Percentiles rank a stretch among this genome's conserved stretches.
Conservation (phyloP, 2,113 vertebrate genomes). For the Ceuthmochares aereus region DNA sequence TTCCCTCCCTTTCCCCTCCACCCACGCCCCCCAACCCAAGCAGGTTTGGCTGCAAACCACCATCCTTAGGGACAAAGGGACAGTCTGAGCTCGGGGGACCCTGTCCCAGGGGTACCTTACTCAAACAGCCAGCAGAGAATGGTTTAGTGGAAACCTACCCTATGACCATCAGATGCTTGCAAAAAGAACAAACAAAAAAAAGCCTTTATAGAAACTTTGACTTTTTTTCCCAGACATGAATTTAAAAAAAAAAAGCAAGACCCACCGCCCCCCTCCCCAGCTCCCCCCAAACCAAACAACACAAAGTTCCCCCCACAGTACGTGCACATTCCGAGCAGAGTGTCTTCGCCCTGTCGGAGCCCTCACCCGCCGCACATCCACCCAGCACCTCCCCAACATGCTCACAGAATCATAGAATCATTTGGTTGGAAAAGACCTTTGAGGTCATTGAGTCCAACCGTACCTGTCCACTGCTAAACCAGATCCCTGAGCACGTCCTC, state of each 20-base stretch:
- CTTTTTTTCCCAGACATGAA: neutral
- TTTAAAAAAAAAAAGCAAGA: neutral
- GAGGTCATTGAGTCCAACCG: too few species aligned
- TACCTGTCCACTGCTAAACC: too few species aligned
- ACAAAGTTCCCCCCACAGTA: neutral
- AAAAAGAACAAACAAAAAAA: conserved; percentile 68
- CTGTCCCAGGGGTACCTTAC: conserved; percentile 28
- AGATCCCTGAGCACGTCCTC: too few species aligned
- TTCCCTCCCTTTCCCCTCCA: neutral
- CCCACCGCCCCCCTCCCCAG: too few species aligned
- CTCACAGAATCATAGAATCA: too few species aligned
- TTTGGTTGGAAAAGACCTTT: too few species aligned
- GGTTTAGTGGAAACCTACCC: conserved; percentile 59
- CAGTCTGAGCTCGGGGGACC: neutral
- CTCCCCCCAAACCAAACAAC: neutral
- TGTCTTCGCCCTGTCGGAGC: neutral
- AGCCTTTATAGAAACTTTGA: conserved; percentile 55
- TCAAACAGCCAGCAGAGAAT: conserved; percentile 61
- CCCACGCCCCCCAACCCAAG: neutral
- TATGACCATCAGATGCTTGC: conserved; percentile 70
- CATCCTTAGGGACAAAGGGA: neutral
- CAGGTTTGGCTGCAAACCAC: neutral
- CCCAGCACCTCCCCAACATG: too few species aligned
- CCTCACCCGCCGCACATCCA: too few species aligned
- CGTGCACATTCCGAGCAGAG: neutral